A percentile compares a stretch with the other conserved stretches of the same genome.
Evolutionary conservation across 2,113 vertebrate species (phyloP).

Genomic region (Gulo gulo): DNA sequence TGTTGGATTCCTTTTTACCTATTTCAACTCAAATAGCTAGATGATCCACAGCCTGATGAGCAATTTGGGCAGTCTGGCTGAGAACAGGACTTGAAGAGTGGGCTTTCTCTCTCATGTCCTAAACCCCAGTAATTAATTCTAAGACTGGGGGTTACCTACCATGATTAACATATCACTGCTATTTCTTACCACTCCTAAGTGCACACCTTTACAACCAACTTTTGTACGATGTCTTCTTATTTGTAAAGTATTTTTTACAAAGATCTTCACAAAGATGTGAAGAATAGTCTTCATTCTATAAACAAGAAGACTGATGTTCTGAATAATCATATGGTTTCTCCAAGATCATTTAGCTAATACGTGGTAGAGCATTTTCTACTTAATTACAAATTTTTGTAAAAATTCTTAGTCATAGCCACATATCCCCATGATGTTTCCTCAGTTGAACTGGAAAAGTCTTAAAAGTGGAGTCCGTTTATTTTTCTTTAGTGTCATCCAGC

Average conservation of each 20-base stretch:
- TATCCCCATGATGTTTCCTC: background rate
- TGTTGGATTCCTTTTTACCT: background rate
- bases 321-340: background rate
- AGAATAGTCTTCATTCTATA: background rate
- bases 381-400: background rate
- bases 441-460: background rate
- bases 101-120: background rate
- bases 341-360: background rate
- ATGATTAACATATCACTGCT: background rate
- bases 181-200: background rate
- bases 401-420: background rate
- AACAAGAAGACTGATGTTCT: background rate
- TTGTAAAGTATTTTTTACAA: background rate
- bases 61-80: background rate
- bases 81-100: background rate
- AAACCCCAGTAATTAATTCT: background rate
- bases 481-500: background rate
- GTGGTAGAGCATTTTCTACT: background rate
- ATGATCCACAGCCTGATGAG: background rate
- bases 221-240: background rate
- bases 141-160: background rate
- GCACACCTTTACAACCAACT: background rate
- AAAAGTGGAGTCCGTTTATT: background rate
- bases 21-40: background rate
- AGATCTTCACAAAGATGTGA: background rate